Base-by-base conservation (phyloP, 2,797 vertebrate species). In the Mormyrus hasselquistii region DNA sequence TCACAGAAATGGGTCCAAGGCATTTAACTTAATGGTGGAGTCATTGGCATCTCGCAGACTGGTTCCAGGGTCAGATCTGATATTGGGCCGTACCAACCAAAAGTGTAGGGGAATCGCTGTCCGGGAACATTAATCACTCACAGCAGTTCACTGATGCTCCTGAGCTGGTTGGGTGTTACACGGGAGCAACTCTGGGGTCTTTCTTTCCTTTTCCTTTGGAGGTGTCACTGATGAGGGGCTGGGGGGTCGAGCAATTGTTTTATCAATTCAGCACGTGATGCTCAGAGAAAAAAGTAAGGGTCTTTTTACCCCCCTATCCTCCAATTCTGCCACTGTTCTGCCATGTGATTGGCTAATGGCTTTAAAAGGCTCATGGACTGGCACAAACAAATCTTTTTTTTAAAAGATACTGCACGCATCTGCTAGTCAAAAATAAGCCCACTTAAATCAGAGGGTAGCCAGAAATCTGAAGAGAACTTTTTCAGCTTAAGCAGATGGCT, bases 391-490 rank as follows among this genome's bases (percentile, higher is more conserved):
- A 25, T 44, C 9, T 57, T 57, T 55, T 57, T n/a, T 85, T 53
- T 34, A 2, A 25, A 50, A 22, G 2, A 22, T 25, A 50, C 25
- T 86, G 47, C 25, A 53, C 1, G 6, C 10, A 12, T 55, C 16
- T 19, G 85, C 14, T 87, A 29, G 50, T 57, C 14, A 52, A 38
- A 38, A 53, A 55, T 41, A 57, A 29, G 29, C 1, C 14, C 3
- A 16, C 25, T 85, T 53, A 50, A 29, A 10, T 2, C 22, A 14
- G 4, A 85, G 83, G 25, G 22, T 47, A 34, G 22, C 29, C 47
- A 49, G 44, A 34, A 76, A 41, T 87, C 44, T 49, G 89, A 76
- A 87, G 83, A 22, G 19, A 87, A 57, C 59, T 85, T 69, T 89
- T 73, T 14, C n/a, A 7, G n/a, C 49, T n/a, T 41, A 34, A 44